Base-by-base conservation (phyloP, 2,888 invertebrate genomes). In the Drosophila quinaria region DNA sequence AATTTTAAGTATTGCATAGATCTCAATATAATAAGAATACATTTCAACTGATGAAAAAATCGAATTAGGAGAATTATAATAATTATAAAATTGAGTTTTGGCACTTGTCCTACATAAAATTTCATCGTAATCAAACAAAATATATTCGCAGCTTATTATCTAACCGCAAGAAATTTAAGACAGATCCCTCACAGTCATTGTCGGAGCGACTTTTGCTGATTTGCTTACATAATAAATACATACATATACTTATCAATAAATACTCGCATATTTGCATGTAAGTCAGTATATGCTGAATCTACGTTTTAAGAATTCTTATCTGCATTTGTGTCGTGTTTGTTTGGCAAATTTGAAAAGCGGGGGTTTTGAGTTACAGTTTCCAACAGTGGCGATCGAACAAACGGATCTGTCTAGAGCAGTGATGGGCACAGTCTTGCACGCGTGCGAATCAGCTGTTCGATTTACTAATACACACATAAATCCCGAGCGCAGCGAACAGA, bases 301-400 rank as follows among this genome's bases (percentile, higher is more conserved):
- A 8, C 29, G 15, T 13, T 3, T 29, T 25, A 29, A 41, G 8
- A 10, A 52, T 25, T n/a, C 52, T 52, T 54, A 54, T 54, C 41
- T 29, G 41, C 13, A 6, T 54, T 17, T 17, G 17, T 19, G 2
- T 54, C 13, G 13, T 39, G 15, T 15, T 9, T 10, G 11, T 4
- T 22, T 0, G 4, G 22, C 15, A 51, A 35, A 8, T 33, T 51
- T 22, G 0, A 13, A 51, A 37, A 37, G 22, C 13, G 22, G n/a
- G 50, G n/a, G n/a, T 37, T 51, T 37, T 37, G 22, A 35, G 10
- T 31, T 31, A 25, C 25, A 29, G 8, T 29, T 8, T 8, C 8
- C 29, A 29, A 29, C 8, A 8, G 29, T 8, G 29, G 29, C 29
- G 31, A 3, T 35, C 13, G 13, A 13, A 13, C 35, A 13, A n/a